A percentile compares a stretch with the other conserved stretches of the same genome.
phyloP scores from a whole-genome alignment of 1,140 invertebrate species.

The Hylaeus volcanicus region DNA sequence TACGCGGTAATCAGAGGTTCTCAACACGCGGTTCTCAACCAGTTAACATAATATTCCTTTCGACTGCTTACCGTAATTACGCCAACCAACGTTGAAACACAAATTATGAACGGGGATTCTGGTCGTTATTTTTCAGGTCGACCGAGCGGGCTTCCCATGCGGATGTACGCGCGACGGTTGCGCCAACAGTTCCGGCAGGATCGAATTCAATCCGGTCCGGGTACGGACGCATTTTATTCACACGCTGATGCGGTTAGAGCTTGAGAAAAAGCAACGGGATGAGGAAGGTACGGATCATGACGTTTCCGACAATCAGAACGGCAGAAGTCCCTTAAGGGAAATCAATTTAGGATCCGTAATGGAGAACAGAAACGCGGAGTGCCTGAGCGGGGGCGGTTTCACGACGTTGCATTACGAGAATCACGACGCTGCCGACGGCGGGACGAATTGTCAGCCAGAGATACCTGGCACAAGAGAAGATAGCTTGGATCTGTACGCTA shows the following conservation, averaged over 20 bases:
- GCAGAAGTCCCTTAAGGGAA: constrained; percentile 79
- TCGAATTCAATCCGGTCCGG: constrained; percentile 97
- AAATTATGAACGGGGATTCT: no score
- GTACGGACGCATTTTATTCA: constrained; percentile 99
- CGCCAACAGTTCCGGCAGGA: constrained; percentile 93
- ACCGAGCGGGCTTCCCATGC: constrained; percentile 97
- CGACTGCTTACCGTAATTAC: no score
- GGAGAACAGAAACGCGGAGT: constrained; percentile 80
- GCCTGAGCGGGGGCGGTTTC: constrained; percentile 83
- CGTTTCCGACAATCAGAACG: constrained; percentile 59
- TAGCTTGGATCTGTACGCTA: constrained; percentile 84
- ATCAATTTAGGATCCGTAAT: constrained; percentile 81
- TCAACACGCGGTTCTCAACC: no score
- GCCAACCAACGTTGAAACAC: no score
- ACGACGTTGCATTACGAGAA: constrained; percentile 84
- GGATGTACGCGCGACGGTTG: constrained; percentile 97
- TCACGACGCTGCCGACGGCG: constrained; percentile 59
- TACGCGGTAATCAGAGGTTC: no score
- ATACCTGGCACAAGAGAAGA: constrained; percentile 82
- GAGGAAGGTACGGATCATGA: constrained; percentile 64
- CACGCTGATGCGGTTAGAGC: constrained; percentile 95
- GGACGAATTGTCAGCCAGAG: constrained; percentile 71
- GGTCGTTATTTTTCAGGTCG: constrained; percentile 83
- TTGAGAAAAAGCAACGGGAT: constrained; percentile 90
- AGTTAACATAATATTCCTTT: no score